Base-by-base conservation (phyloP, 2,888 invertebrate genomes). In the Beris morrisii region DNA sequence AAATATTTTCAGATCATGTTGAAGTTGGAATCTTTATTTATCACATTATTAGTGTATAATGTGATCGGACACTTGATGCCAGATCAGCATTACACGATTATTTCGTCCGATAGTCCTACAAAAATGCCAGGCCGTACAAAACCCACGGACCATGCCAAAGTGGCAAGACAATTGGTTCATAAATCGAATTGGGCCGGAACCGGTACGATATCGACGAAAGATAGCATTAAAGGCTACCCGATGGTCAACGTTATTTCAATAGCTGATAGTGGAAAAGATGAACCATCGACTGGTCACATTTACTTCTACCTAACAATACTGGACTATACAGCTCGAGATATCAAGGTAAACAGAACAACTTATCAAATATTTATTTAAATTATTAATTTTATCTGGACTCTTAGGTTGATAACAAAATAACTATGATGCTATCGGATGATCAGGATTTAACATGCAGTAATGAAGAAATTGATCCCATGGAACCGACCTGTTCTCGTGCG, bases 191-290 rank as follows among this genome's bases (percentile, higher is more conserved):
- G 81, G 81, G 76, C 78, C 5, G 71, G 80, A 0, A 73, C 79
- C 54, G 81, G 79, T 22, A 80, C 74, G 45, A 75, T 81, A 55
- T 81, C 81, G 4, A 76, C 77, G 0, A 72, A 77, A 56, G 28
- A 69, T 4, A 65, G 69, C 45, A 72, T 79, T 11, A 67, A 73
- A 7, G 76, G 74, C 22, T 80, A 74, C 70, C 81, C 81, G 22
- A 80, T 81, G 78, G 81, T 81, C 2, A 81, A 80, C 71, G 73
- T 81, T 5, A 75, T 81, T n/a, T 76, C 81, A 1, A 73, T 79
- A n/a, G 78, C 80, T 45, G 81, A 81, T 64, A 77, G 74, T 48
- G 72, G 71, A 54, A 66, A 15, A 4, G 61, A 66, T 7, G 74
- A 68, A 1, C 61, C 69, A 13, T 79, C 81, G 1, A 78, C 80